phyloP scores from a whole-genome alignment of 2,888 invertebrate species.

The Sinohyriopsis cumingii region DNA sequence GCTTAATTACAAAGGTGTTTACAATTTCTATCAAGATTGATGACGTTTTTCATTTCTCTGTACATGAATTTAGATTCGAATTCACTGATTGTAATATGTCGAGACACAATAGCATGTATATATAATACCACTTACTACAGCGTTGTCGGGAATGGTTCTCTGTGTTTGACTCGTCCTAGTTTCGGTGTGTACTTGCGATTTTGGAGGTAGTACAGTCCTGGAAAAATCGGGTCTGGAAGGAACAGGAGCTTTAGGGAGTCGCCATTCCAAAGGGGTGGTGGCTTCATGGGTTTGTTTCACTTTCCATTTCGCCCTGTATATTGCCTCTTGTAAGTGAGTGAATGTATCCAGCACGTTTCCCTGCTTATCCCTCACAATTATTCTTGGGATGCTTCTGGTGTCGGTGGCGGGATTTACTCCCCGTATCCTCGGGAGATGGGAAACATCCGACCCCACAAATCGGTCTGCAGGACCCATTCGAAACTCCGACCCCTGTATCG shows the following conservation, averaged over 20 bases:
- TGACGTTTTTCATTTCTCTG: too few species aligned
- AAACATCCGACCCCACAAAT: conserved; percentile 2
- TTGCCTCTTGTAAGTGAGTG: conserved; percentile 63
- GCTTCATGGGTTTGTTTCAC: conserved; percentile 36
- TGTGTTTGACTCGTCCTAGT: neutral
- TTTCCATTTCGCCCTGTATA: conserved; percentile 51
- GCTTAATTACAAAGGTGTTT: too few species aligned
- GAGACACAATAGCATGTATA: neutral
- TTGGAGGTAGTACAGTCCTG: conserved; percentile 38
- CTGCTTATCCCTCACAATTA: conserved; percentile 44
- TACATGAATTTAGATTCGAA: too few species aligned
- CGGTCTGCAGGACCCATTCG: conserved; percentile 27
- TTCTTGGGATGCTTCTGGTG: conserved; percentile 35
- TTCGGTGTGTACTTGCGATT: conserved; percentile 10
- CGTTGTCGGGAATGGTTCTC: conserved; percentile 3
- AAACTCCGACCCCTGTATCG: conserved; percentile 23
- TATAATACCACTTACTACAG: conserved; percentile 17
- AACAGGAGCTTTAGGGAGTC: conserved; percentile 63
- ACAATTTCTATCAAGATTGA: too few species aligned
- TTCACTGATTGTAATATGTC: too few species aligned
- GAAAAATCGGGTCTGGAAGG: conserved; percentile 65
- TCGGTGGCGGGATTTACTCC: conserved; percentile 1
- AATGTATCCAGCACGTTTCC: conserved; percentile 62
- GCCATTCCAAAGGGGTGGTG: conserved; percentile 58
- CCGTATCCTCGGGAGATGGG: neutral